A percentile compares a stretch with the other conserved stretches of the same genome.
Conservation (phyloP, 1,140 invertebrate species). For the Drosophila bocki region DNA sequence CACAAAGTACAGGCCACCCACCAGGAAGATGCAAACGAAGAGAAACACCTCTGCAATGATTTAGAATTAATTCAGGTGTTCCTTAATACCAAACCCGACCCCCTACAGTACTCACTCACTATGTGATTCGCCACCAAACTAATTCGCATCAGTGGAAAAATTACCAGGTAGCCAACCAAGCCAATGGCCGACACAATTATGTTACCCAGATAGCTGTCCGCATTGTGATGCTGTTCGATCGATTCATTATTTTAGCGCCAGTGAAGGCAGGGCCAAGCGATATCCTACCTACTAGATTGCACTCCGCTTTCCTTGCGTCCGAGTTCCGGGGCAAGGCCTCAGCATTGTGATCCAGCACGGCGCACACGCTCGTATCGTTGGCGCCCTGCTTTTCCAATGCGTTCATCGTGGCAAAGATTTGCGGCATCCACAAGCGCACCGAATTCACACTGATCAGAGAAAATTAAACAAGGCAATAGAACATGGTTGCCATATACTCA, state of each 20-base stretch:
- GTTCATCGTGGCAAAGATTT: conserved; percentile 86
- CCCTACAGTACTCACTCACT: conserved; percentile 51
- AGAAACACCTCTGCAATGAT: conserved; percentile 52
- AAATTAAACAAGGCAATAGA: too few species aligned
- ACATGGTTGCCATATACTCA: too few species aligned
- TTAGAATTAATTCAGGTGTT: background rate
- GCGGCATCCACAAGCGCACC: conserved; percentile 86
- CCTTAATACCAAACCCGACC: too few species aligned
- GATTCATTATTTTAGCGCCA: conserved; percentile 64
- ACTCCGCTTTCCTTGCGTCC: conserved; percentile 35
- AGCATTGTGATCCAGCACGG: conserved; percentile 50
- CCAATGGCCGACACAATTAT: conserved; percentile 60
- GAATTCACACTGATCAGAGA: conserved; percentile 53
- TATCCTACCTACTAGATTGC: conserved; percentile 70
- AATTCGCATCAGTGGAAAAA: conserved; percentile 62
- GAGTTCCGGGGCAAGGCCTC: background rate
- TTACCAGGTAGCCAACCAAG: conserved; percentile 49
- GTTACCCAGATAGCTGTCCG: conserved; percentile 53
- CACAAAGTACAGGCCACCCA: conserved; percentile 60
- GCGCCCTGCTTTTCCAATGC: conserved; percentile 82
- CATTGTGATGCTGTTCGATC: conserved; percentile 37
- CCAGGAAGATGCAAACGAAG: conserved; percentile 53
- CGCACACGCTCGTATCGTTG: conserved; percentile 85
- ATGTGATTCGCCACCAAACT: conserved; percentile 44
- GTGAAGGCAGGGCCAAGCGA: conserved; percentile 23